Conservation (phyloP, 2,113 vertebrate species). For the Scomber colias region DNA sequence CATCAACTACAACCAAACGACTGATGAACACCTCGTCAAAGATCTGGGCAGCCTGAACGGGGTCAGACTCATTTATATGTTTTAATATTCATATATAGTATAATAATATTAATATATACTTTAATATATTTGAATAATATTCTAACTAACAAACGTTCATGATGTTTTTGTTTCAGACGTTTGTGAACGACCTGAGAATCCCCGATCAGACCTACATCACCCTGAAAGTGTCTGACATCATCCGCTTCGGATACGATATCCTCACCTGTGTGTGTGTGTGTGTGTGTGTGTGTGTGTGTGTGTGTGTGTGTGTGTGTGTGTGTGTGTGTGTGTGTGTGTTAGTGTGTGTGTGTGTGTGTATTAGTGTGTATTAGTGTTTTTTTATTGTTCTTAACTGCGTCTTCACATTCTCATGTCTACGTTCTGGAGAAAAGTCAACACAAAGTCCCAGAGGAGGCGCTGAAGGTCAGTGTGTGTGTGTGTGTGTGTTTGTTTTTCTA, state of each 20-base stretch:
- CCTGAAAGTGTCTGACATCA: constrained; percentile 91
- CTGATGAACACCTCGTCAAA: constrained; percentile 96
- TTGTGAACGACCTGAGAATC: constrained; percentile 96
- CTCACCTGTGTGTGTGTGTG: constrained; percentile 69
- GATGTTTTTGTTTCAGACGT: constrained; percentile 86
- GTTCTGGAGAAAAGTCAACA: constrained; percentile 95
- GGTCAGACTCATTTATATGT: constrained; percentile 80
- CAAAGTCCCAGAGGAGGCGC: constrained; percentile 95
- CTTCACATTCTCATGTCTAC: constrained; percentile 93
- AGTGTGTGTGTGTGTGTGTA: too few relatives aligned
- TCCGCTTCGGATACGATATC: constrained; percentile 99
- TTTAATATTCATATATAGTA: too few relatives aligned
- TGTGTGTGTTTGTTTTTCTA: constrained; percentile 8
- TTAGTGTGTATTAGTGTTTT: neutral
- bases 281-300: constrained; percentile 8
- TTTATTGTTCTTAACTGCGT: constrained; percentile 79
- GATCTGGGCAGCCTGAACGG: constrained; percentile 98
- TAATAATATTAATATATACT: too few relatives aligned
- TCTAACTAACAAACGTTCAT: too few relatives aligned
- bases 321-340: too few relatives aligned
- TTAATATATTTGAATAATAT: too few relatives aligned
- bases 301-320: neutral
- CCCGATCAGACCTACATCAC: constrained; percentile 98
- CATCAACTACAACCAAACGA: constrained; percentile 94
- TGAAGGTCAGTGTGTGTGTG: constrained; percentile 87